Evolutionary conservation across 2,888 invertebrate species (phyloP).

Genomic region (Dorcus hopei): DNA sequence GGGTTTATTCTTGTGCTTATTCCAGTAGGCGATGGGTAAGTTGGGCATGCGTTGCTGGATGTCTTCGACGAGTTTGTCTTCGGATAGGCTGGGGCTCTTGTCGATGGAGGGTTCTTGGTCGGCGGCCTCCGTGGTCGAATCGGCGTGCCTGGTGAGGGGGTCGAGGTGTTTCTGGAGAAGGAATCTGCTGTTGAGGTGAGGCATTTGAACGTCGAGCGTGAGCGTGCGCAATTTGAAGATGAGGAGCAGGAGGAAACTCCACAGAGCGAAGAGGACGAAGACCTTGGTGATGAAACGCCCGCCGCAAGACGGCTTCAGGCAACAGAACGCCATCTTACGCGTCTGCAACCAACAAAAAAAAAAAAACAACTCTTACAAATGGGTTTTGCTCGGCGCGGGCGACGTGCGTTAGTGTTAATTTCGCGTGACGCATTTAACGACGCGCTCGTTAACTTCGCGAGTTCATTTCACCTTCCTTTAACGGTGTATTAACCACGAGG

Average conservation of each 20-base stretch:
- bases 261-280: conserved; percentile 47
- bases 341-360: conserved; percentile 10
- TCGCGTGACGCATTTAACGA: too few species aligned
- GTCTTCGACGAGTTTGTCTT: conserved; percentile 73
- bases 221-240: conserved; percentile 46
- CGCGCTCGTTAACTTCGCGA: too few species aligned
- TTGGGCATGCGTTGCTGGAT: conserved; percentile 79
- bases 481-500: too few species aligned
- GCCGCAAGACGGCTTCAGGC: conserved; percentile 25
- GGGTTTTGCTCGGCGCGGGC: too few species aligned
- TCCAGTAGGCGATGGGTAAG: conserved; percentile 83
- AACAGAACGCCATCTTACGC: conserved; percentile 24
- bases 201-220: conserved; percentile 44
- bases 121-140: conserved; percentile 47
- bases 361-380: neutral
- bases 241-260: conserved; percentile 51
- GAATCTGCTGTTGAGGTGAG: conserved; percentile 50
- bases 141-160: conserved; percentile 43
- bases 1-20: conserved; percentile 74
- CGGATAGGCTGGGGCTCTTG: conserved; percentile 59
- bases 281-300: conserved; percentile 51
- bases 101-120: conserved; percentile 60
- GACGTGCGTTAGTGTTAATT: conserved; percentile 2
- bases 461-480: too few species aligned
- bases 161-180: conserved; percentile 53